phyloP scores from a whole-genome alignment of 2,888 invertebrate genomes.

The Drosophila gaucha region DNA sequence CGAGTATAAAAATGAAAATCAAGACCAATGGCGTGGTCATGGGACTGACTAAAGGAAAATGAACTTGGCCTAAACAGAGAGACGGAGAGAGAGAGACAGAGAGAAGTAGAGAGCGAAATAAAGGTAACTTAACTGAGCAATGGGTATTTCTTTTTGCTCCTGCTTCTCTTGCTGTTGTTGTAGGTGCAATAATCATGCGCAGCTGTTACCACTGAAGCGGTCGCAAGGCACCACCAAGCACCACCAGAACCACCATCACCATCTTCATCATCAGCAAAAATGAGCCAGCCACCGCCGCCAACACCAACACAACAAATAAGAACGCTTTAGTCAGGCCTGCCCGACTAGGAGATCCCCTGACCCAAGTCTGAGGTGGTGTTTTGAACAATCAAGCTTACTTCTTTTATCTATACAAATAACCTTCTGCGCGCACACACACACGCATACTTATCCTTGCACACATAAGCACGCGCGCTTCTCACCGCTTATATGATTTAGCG shows the following conservation, averaged over 20 bases:
- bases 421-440: no score
- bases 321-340: neutral
- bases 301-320: neutral
- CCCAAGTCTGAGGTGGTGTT: no score
- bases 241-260: slow-evolving; percentile 4
- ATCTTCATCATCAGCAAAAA: slow-evolving; percentile 9
- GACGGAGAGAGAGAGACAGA: slow-evolving; percentile 20
- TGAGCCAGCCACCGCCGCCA: slow-evolving; percentile 10
- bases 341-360: no score
- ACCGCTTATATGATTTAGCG: no score
- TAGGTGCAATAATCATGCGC: slow-evolving; percentile 54
- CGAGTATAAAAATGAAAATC: slow-evolving; percentile 43
- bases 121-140: slow-evolving; percentile 37
- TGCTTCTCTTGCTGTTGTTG: slow-evolving; percentile 9
- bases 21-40: slow-evolving; percentile 50
- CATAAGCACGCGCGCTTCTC: no score
- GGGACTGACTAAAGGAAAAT: slow-evolving; percentile 13
- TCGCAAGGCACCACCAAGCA: slow-evolving; percentile 12
- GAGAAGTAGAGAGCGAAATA: slow-evolving; percentile 23
- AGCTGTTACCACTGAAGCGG: slow-evolving; percentile 51
- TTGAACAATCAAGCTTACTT: no score
- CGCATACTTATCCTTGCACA: no score
- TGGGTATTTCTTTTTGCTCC: slow-evolving; percentile 12
- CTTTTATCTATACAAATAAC: no score
- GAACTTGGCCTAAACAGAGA: slow-evolving; percentile 28